Base-by-base conservation (phyloP, 2,797 vertebrate genomes). In the Cryptoprocta ferox region DNA sequence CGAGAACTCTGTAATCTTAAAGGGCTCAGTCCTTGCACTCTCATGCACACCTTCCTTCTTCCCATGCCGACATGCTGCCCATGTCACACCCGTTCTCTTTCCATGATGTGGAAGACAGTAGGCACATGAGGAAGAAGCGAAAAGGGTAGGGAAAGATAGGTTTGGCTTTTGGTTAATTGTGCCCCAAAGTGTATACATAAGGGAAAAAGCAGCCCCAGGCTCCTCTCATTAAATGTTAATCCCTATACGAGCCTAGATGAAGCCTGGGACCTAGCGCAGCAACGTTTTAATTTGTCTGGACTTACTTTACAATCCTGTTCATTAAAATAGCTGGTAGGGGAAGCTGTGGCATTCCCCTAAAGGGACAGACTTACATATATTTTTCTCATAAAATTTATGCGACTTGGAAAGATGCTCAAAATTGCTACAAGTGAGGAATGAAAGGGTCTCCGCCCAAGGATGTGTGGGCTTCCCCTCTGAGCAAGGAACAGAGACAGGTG, bases 301-400 rank as follows among this genome's bases (percentile, higher is more conserved):
- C 85, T 97, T 96, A 93, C 42, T 96, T 97, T 89, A 94, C 86
- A 94, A 84, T 95, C 70, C 53, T 65, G 19, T 82, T 96, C 76
- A 90, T 97, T 96, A 94, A 95, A 94, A 96, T 45, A 88, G 50
- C 32, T 96, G 76, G 83, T 19, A 92, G 81, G 71, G 71, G 78
- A 95, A 93, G 66, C 45, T 18, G 76, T 95, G 53, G 13, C 76
- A 83, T 91, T 65, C 30, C 68, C 50, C 80, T 59, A 75, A 96
- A 87, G 91, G 93, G 75, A 91, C 13, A 95, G 84, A 66, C 9
- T 79, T 85, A 50, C 12, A 82, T 24, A 82, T 68, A 89, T 87
- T 97, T 96, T 96, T 70, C 87, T 76, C 66, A 50, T 50, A 88
- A 81, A 94, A 83, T 95, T 87, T 87, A 63, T 71, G 90, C 30